A percentile compares a stretch with the other conserved stretches of the same genome.
These are phyloP conservation scores for Aleiodes alternator DNA, from an alignment of 2,888 invertebrate genomes.

Conservation along the genomic window DNA sequence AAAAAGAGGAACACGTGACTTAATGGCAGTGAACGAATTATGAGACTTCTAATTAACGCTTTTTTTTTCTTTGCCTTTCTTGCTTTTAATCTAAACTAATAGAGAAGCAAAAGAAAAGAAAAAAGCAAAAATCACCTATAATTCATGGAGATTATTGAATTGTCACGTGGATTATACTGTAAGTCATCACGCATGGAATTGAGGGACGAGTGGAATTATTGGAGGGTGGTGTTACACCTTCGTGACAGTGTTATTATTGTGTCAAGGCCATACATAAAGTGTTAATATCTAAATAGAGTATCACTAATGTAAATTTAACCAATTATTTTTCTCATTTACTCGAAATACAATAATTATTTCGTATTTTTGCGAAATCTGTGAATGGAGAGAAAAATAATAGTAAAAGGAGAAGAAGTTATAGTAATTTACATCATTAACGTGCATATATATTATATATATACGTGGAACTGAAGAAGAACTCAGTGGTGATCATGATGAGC, in stretches of 20 bases:
- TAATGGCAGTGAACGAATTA: constrained; percentile 26
- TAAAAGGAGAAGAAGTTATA: no score
- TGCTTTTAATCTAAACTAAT: no score
- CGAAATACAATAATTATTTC: neutral
- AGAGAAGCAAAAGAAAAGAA: no score
- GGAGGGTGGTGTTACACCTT: constrained; percentile 63
- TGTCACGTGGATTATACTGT: constrained; percentile 31
- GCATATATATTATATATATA: no score
- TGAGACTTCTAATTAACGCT: neutral
- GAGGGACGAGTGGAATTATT: constrained; percentile 65
- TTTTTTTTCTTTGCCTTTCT: no score
- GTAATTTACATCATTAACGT: no score
- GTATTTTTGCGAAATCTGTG: no score
- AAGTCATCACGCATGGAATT: constrained; percentile 61
- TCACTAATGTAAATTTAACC: neutral
- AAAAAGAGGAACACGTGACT: neutral
- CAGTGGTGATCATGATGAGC: no score
- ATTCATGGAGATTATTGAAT: constrained; percentile 28
- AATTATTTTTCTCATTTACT: neutral
- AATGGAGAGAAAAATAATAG: no score
- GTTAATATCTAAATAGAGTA: constrained; percentile 14
- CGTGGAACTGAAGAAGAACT: no score
- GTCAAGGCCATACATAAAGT: constrained; percentile 37
- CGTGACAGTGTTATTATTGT: constrained; percentile 60
- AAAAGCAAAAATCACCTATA: neutral